A percentile compares a stretch with the other conserved stretches of the same genome.
phyloP scores from a whole-genome alignment of 2,888 invertebrate genomes.

The Hedya salicella region DNA sequence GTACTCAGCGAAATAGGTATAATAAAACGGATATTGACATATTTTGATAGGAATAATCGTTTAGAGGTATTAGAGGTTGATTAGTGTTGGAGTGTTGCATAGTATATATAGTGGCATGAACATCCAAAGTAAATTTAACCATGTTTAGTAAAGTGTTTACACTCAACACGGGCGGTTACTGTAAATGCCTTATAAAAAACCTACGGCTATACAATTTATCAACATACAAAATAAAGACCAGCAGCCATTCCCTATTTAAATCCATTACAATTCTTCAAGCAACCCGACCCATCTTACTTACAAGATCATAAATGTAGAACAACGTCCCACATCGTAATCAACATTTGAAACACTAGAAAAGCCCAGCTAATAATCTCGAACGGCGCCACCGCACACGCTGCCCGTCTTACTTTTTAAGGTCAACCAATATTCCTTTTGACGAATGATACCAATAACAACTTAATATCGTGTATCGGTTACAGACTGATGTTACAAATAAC shows the following conservation, averaged over 20 bases:
- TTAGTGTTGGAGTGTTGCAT: too few relatives aligned
- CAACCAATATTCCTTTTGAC: constrained; percentile 44
- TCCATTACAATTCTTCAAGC: background rate
- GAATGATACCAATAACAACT: constrained; percentile 45
- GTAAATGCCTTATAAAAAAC: too few relatives aligned
- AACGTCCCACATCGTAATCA: constrained; percentile 44
- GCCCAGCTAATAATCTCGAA: constrained; percentile 37
- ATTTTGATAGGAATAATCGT: background rate
- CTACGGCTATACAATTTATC: background rate
- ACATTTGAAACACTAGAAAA: constrained; percentile 44
- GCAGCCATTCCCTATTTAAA: background rate
- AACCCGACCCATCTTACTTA: constrained; percentile 19
- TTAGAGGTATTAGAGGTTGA: too few relatives aligned
- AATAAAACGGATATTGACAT: background rate
- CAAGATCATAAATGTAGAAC: constrained; percentile 40
- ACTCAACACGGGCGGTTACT: too few relatives aligned
- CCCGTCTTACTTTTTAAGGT: constrained; percentile 48
- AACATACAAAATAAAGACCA: background rate
- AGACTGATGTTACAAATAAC: constrained; percentile 59
- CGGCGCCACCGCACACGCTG: constrained; percentile 45
- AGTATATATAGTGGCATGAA: too few relatives aligned
- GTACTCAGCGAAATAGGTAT: background rate
- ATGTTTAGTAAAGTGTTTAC: too few relatives aligned
- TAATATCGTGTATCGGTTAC: constrained; percentile 60
- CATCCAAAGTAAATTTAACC: too few relatives aligned